Percentiles rank a stretch among this genome's conserved stretches.
phyloP scores from a whole-genome alignment of 1,140 invertebrate genomes.

The Zeugodacus cucurbitae region DNA sequence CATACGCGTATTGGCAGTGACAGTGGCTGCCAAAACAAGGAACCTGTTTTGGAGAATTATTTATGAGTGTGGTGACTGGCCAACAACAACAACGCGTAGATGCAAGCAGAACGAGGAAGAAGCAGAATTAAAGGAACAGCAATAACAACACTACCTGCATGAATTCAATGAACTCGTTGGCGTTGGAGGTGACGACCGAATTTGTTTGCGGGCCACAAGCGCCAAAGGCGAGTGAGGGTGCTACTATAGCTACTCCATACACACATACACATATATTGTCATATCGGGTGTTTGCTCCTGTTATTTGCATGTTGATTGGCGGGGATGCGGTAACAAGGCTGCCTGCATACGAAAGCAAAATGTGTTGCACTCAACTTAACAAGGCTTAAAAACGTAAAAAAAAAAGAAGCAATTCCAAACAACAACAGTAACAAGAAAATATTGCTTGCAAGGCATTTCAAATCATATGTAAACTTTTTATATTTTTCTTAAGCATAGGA shows the following conservation, averaged over 20 bases:
- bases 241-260: too few species aligned
- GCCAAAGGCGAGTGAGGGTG: too few species aligned
- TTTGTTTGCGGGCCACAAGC: neutral
- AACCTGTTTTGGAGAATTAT: constrained; percentile 35
- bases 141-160: neutral
- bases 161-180: constrained; percentile 32
- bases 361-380: neutral
- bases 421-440: neutral
- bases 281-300: too few species aligned
- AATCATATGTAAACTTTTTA: neutral
- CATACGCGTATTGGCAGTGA: neutral
- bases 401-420: neutral
- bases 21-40: constrained; percentile 22
- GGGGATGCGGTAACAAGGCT: too few species aligned
- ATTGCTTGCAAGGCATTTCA: too few species aligned
- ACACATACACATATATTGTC: too few species aligned
- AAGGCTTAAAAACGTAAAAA: too few species aligned
- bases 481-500: neutral
- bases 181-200: neutral
- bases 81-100: neutral
- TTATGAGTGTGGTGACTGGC: neutral
- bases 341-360: neutral
- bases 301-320: too few species aligned
- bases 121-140: neutral
- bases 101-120: neutral